phyloP scores from a whole-genome alignment of 2,888 invertebrate genomes.

The Phaedon cochleariae region DNA sequence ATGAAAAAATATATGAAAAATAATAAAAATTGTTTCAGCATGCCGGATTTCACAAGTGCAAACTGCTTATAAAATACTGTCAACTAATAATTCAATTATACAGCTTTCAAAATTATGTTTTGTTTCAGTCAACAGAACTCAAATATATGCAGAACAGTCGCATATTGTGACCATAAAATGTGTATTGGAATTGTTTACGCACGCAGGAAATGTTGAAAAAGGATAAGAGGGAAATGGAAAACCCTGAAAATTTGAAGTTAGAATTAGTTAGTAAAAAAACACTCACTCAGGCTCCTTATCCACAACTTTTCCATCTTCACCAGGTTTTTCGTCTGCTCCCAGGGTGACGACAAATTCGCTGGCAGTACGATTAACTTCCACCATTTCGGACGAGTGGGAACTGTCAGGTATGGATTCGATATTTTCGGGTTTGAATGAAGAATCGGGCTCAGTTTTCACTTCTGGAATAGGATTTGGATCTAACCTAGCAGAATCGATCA shows the following conservation, averaged over 20 bases:
- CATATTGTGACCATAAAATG: no score
- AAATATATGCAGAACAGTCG: no score
- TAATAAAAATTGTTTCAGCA: no score
- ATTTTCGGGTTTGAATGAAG: conserved; percentile 43
- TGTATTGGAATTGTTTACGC: conserved; percentile 49
- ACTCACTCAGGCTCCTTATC: conserved; percentile 46
- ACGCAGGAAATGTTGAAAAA: conserved; percentile 29
- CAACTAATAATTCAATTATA: no score
- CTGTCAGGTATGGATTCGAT: conserved; percentile 28
- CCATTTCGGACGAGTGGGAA: conserved; percentile 39
- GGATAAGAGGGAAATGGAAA: conserved; percentile 22
- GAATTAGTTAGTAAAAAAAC: conserved; percentile 30
- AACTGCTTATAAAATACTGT: no score
- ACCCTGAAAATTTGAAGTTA: conserved; percentile 39
- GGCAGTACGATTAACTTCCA: conserved; percentile 36
- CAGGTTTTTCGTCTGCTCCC: conserved; percentile 18
- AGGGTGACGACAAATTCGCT: conserved; percentile 11
- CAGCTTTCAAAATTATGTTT: no score
- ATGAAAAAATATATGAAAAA: no score
- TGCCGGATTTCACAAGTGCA: no score
- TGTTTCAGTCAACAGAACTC: no score
- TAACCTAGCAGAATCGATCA: conserved; percentile 48
- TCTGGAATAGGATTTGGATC: conserved; percentile 39
- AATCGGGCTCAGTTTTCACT: conserved; percentile 49
- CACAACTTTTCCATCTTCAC: conserved; percentile 27